These are phyloP conservation scores for Pempheris klunzingeri DNA, from an alignment of 2,797 vertebrate genomes.

Conservation along the genomic window DNA sequence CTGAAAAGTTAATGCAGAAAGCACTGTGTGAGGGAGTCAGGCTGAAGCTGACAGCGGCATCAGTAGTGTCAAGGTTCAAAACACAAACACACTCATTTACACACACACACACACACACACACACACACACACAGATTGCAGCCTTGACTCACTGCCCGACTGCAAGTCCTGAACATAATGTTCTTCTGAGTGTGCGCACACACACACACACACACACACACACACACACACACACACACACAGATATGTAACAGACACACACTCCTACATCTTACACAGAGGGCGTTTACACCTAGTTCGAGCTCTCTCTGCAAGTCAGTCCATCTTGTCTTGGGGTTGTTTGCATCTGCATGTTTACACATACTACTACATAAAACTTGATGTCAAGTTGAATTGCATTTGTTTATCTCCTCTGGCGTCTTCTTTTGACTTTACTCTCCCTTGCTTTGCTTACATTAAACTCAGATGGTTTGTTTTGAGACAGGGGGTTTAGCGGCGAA, in stretches of 20 bases:
- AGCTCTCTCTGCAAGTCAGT: neutral
- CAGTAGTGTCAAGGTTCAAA: constrained; percentile 41
- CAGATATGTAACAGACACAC: constrained; percentile 23
- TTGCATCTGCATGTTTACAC: constrained; percentile 46
- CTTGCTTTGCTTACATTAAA: constrained; percentile 52
- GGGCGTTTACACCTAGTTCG: constrained; percentile 41
- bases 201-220: constrained; percentile 2
- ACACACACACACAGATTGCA: constrained; percentile 30
- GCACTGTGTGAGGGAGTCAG: constrained; percentile 10
- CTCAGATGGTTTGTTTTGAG: constrained; percentile 52
- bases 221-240: constrained; percentile 11
- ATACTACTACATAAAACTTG: constrained; percentile 17
- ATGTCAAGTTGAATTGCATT: constrained; percentile 54
- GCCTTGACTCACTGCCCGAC: constrained; percentile 54
- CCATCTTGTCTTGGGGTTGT: constrained; percentile 34
- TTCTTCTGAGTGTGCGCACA: constrained; percentile 35
- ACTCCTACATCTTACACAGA: constrained; percentile 3
- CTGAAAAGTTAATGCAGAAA: constrained; percentile 26
- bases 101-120: constrained; percentile 14
- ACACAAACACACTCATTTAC: constrained; percentile 17
- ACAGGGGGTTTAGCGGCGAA: neutral
- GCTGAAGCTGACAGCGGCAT: constrained; percentile 9
- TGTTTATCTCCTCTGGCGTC: constrained; percentile 63
- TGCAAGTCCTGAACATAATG: constrained; percentile 59
- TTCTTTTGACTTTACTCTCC: constrained; percentile 30